These are phyloP conservation scores for Hofmannophila pseudospretella DNA, from an alignment of 2,888 invertebrate genomes.

Conservation along the genomic window DNA sequence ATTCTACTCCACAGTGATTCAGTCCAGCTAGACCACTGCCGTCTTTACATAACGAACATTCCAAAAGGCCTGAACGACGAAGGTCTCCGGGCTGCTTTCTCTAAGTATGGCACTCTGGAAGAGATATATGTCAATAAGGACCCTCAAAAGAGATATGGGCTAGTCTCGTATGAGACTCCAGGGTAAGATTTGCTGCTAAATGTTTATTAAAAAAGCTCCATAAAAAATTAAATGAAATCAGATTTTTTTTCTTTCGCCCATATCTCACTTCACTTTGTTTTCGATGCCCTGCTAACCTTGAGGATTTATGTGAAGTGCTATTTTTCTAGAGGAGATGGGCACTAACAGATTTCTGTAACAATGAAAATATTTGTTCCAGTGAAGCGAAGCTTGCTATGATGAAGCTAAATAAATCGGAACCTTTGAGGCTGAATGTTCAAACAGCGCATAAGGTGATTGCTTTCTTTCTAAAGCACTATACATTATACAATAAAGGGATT, in stretches of 20 bases:
- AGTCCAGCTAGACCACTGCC: slow-evolving; percentile 39
- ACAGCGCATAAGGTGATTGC: too few relatives aligned
- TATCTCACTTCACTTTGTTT: too few relatives aligned
- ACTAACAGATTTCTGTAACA: background rate
- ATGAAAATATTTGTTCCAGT: slow-evolving; percentile 42
- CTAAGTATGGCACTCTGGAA: slow-evolving; percentile 40
- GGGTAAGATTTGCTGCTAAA: too few relatives aligned
- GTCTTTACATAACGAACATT: slow-evolving; percentile 52
- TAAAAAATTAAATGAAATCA: too few relatives aligned
- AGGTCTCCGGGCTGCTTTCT: slow-evolving; percentile 41
- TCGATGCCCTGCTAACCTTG: too few relatives aligned
- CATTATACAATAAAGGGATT: too few relatives aligned
- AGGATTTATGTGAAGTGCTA: too few relatives aligned
- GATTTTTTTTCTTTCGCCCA: background rate
- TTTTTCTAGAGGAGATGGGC: too few relatives aligned
- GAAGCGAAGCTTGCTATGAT: slow-evolving; percentile 63
- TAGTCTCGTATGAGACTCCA: slow-evolving; percentile 45
- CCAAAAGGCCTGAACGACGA: slow-evolving; percentile 44
- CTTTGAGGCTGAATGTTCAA: slow-evolving; percentile 37
- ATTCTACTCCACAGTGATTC: slow-evolving; percentile 23
- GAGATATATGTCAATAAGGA: slow-evolving; percentile 34
- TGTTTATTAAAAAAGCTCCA: too few relatives aligned
- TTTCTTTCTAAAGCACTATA: too few relatives aligned
- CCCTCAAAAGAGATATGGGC: slow-evolving; percentile 39
- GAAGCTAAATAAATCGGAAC: slow-evolving; percentile 55